These are phyloP conservation scores for Chymomyza fuscimana DNA, from an alignment of 2,888 invertebrate species.

Conservation along the genomic window DNA sequence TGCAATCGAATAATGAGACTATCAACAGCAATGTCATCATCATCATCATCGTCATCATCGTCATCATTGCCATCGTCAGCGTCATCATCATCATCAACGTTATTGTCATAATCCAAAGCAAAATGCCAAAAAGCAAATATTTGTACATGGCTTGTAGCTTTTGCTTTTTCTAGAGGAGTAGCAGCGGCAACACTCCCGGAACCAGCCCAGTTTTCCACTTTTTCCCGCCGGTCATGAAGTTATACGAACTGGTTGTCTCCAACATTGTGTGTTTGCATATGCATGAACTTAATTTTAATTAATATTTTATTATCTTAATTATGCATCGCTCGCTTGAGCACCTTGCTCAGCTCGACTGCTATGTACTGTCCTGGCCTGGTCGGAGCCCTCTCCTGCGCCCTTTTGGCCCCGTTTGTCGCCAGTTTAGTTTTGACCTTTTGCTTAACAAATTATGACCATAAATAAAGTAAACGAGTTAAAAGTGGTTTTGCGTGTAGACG, in stretches of 20 bases:
- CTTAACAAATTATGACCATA: conserved; percentile 76
- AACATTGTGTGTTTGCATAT: conserved; percentile 57
- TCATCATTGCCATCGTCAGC: conserved; percentile 17
- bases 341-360: conserved; percentile 46
- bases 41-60: conserved; percentile 20
- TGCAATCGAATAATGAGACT: conserved; percentile 57
- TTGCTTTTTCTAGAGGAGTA: conserved; percentile 20
- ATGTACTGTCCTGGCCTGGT: conserved; percentile 21
- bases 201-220: background rate
- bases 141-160: conserved; percentile 51
- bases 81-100: conserved; percentile 34
- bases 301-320: conserved; percentile 79
- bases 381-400: conserved; percentile 13
- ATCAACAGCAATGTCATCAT: conserved; percentile 51
- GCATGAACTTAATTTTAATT: conserved; percentile 76
- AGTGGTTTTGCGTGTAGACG: conserved; percentile 65
- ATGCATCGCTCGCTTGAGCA: conserved; percentile 70
- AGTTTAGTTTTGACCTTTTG: conserved; percentile 72
- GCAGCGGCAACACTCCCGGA: background rate
- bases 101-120: conserved; percentile 36
- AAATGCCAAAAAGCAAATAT: conserved; percentile 56
- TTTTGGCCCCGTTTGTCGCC: conserved; percentile 44
- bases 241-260: conserved; percentile 7
- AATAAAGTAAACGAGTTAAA: conserved; percentile 77
- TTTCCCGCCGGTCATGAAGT: background rate